Percentiles rank a stretch among this genome's conserved stretches.
These are phyloP conservation scores for Dendroctonus ponderosae DNA, from an alignment of 1,140 invertebrate genomes.

Conservation along the genomic window DNA sequence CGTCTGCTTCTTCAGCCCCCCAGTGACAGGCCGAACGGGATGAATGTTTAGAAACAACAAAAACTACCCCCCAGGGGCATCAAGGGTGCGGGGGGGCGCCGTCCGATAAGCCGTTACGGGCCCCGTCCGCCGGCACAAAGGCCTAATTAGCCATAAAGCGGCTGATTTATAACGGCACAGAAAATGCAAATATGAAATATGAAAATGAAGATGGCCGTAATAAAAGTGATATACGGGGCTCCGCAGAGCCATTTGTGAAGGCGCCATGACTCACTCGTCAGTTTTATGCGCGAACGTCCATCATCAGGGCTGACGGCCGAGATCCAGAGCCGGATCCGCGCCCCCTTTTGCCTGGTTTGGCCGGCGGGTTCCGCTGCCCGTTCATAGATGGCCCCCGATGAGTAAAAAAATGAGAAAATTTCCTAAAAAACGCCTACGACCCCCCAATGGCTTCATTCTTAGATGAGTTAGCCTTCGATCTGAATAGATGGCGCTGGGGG, in stretches of 20 bases:
- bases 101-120: slow-evolving; percentile 51
- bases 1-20: background rate
- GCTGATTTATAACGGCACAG: slow-evolving; percentile 63
- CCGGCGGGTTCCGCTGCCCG: no score
- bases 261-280: slow-evolving; percentile 62
- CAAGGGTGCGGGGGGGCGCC: slow-evolving; percentile 27
- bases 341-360: no score
- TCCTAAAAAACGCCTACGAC: no score
- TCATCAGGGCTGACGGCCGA: slow-evolving; percentile 61
- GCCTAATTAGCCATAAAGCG: slow-evolving; percentile 70
- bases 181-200: slow-evolving; percentile 78
- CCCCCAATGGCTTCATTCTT: no score
- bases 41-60: slow-evolving; percentile 1
- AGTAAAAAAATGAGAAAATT: no score
- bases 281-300: slow-evolving; percentile 64
- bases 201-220: slow-evolving; percentile 77
- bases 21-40: background rate
- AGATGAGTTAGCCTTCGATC: no score
- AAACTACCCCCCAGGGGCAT: slow-evolving; percentile 17
- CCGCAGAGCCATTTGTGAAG: slow-evolving; percentile 71
- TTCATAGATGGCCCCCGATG: no score
- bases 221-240: slow-evolving; percentile 76
- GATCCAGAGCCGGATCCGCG: slow-evolving; percentile 29
- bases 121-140: slow-evolving; percentile 55
- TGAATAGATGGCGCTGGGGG: no score